These are phyloP conservation scores for Triops longicaudatus DNA, from an alignment of 1,140 invertebrate genomes.

Conservation along the genomic window DNA sequence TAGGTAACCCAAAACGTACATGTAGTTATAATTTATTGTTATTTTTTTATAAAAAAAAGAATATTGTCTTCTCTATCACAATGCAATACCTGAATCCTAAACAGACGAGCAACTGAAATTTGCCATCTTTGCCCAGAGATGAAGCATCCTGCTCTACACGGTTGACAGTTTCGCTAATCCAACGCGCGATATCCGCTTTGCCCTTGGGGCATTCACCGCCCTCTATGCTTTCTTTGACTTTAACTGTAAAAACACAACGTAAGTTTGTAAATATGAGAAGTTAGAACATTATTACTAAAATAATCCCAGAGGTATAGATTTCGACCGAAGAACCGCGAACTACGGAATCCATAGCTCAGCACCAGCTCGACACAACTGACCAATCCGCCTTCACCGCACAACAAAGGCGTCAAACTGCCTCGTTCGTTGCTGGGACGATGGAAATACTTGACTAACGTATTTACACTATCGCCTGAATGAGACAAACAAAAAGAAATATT, in stretches of 20 bases:
- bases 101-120: constrained; percentile 94
- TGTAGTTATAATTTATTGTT: no score
- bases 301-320: constrained; percentile 98
- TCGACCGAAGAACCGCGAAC: constrained; percentile 79
- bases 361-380: constrained; percentile 88
- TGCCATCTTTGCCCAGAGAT: constrained; percentile 91
- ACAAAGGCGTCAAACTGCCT: constrained; percentile 76
- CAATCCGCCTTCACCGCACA: constrained; percentile 90
- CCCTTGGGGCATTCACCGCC: constrained; percentile 17
- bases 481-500: constrained; percentile 33
- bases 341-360: constrained; percentile 87
- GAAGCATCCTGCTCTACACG: constrained; percentile 74
- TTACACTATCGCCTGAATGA: constrained; percentile 76
- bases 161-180: constrained; percentile 22
- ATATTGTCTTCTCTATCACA: no score
- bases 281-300: constrained; percentile 58
- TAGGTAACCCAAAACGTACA: no score
- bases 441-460: constrained; percentile 94
- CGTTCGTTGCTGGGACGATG: constrained; percentile 61
- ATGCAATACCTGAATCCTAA: constrained; percentile 64
- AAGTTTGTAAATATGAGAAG: neutral
- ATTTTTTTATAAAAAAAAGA: no score
- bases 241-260: constrained; percentile 22
- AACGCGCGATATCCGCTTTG: constrained; percentile 27
- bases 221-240: neutral